Evolutionary conservation across 92 coral and sea anemone species (phyloP), one percentile per base, ranked within the genome.

Genomic region (Plumapathes pennacea): DNA sequence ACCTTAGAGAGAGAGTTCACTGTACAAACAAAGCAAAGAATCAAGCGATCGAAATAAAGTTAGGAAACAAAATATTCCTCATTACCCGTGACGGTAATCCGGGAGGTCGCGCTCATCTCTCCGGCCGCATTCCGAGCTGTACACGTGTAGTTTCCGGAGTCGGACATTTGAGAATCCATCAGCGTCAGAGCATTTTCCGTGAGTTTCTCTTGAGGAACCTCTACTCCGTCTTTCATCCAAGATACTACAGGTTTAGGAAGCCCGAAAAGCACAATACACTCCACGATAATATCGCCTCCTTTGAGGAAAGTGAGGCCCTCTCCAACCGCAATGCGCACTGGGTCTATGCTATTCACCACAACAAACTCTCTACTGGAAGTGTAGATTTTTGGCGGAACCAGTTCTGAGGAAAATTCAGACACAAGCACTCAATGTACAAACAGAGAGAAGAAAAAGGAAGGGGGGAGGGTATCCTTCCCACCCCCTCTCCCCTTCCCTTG

Each of bases 51-150:
- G n/a, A n/a, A n/a, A n/a, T n/a, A n/a, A n/a, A n/a, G n/a, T n/a
- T n/a, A n/a, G n/a, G n/a, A n/a, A n/a, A n/a, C n/a, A n/a, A n/a
- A n/a, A n/a, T n/a, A n/a, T n/a, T n/a, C n/a, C n/a, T n/a, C n/a
- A n/a, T n/a, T 4, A 87, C 96, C 96, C 32, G 64, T 60, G 32
- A 87, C 63, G 7, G 55, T 21, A 15, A 87, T 67, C 18, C 15
- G 26, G 0, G 96, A 44, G 15, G 83, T 82, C 28, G 81, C 71
- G 11, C 47, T 64, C 26, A 52, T 89, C 27, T 68, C 54, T 9
- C 96, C 98, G 12, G 90, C 96, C 3, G 82, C 94, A 26, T 88
- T 92, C 0, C 53, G 47, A 14, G 98, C 98, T n/a, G 50, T 53
- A 22, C 98, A 92, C 2, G 84, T 76, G 28, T 84, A 92, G 40